These are phyloP conservation scores for Barnardius zonarius DNA, from an alignment of 2,113 vertebrate species.

Conservation along the genomic window DNA sequence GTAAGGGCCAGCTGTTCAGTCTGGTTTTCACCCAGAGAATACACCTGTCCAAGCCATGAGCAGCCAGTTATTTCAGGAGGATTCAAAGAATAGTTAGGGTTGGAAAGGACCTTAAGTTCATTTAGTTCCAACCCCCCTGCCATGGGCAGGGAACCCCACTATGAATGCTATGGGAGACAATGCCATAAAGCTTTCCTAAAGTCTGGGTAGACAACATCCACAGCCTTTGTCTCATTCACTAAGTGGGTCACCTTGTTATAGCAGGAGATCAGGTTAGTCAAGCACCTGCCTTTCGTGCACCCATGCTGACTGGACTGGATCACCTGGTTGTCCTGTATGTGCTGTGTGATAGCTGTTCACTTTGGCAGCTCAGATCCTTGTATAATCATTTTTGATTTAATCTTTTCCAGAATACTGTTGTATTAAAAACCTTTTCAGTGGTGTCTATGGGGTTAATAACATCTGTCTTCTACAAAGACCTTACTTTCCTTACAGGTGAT, in stretches of 20 bases:
- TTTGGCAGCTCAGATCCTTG: background rate
- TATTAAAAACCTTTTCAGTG: constrained; percentile 11
- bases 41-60: background rate
- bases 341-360: background rate
- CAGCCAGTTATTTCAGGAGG: background rate
- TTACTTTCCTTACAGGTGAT: constrained; percentile 6
- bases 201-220: background rate
- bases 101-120: too few relatives aligned
- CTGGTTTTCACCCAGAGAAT: background rate
- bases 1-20: too few relatives aligned
- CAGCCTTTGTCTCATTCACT: background rate
- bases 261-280: background rate
- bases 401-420: background rate
- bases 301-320: background rate
- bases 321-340: background rate
- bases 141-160: too few relatives aligned
- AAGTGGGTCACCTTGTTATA: background rate
- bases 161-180: background rate
- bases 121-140: too few relatives aligned
- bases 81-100: too few relatives aligned
- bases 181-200: background rate
- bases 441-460: constrained; percentile 5
- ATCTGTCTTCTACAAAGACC: background rate
- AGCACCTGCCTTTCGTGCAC: background rate
- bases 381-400: background rate